Percentiles rank a stretch among this genome's conserved stretches.
phyloP scores from a whole-genome alignment of 2,113 vertebrate genomes.

The Bostrychus sinensis region DNA sequence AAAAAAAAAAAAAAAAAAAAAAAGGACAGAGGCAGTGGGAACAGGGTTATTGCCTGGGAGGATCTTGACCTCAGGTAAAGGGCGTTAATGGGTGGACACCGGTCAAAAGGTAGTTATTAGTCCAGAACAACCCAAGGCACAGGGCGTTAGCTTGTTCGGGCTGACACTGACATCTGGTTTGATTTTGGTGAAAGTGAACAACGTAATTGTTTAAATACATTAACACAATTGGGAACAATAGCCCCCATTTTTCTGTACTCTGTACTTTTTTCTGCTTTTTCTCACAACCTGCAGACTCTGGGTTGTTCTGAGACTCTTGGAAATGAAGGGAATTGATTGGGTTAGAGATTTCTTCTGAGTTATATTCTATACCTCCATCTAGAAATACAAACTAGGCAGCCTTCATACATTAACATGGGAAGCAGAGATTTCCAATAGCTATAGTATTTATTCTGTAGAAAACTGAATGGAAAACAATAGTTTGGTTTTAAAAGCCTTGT shows the following conservation, averaged over 20 bases:
- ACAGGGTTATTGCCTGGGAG: constrained; percentile 29
- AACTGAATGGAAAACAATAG: no score
- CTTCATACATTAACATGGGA: constrained; percentile 45
- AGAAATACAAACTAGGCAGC: neutral
- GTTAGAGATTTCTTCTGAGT: neutral
- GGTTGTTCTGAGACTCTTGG: constrained; percentile 12
- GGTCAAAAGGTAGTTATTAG: constrained; percentile 18
- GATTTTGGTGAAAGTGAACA: constrained; percentile 40
- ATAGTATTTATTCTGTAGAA: no score
- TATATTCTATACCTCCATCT: neutral
- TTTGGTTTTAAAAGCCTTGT: constrained; percentile 19
- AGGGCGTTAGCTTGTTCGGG: constrained; percentile 11
- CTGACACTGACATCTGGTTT: constrained; percentile 45
- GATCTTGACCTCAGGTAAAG: constrained; percentile 9
- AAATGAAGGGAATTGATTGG: neutral
- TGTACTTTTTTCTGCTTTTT: constrained; percentile 16
- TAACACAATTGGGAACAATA: constrained; percentile 31
- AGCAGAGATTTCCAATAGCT: constrained; percentile 40
- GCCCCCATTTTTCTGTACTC: constrained; percentile 21
- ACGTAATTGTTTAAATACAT: constrained; percentile 24
- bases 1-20: no score
- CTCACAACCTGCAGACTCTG: neutral
- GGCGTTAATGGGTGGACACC: constrained; percentile 27
- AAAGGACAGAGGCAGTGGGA: constrained; percentile 1
- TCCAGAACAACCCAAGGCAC: constrained; percentile 11